These are phyloP conservation scores for Mugil cephalus DNA, from an alignment of 2,113 vertebrate genomes.

Conservation along the genomic window DNA sequence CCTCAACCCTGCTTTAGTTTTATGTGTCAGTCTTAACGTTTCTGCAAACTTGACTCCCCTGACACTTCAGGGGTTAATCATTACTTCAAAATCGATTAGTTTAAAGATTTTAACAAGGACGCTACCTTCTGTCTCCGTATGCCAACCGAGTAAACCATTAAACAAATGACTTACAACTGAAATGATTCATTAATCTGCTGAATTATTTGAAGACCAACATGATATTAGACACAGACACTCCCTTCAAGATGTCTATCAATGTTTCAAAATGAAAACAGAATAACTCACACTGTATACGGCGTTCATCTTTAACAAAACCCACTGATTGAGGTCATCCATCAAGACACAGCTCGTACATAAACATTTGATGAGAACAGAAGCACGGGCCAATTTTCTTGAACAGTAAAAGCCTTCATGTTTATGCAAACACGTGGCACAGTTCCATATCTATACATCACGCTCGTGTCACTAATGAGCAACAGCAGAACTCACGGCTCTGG, in stretches of 20 bases:
- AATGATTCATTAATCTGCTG: constrained; percentile 11
- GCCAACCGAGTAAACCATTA: background rate
- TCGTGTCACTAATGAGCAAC: constrained; percentile 52
- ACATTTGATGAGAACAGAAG: constrained; percentile 13
- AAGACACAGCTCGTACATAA: constrained; percentile 40
- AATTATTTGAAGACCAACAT: background rate
- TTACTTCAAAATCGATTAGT: constrained; percentile 1
- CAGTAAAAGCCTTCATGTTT: constrained; percentile 32
- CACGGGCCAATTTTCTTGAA: constrained; percentile 19
- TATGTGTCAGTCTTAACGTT: background rate
- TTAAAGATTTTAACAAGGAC: background rate
- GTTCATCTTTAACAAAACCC: constrained; percentile 21
- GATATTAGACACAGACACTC: background rate
- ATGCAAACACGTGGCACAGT: constrained; percentile 48
- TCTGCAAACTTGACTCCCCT: constrained; percentile 1
- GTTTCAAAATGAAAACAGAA: constrained; percentile 28
- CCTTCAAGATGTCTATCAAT: background rate
- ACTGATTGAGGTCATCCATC: constrained; percentile 47
- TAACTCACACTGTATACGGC: background rate
- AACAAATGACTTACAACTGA: background rate
- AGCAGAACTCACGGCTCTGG: constrained; percentile 42
- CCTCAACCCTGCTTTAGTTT: no score
- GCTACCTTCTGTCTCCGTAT: background rate
- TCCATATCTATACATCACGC: constrained; percentile 35
- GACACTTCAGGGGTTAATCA: background rate